Evolutionary conservation across 1,140 invertebrate genomes (phyloP).

Genomic region (Theocolax elegans): DNA sequence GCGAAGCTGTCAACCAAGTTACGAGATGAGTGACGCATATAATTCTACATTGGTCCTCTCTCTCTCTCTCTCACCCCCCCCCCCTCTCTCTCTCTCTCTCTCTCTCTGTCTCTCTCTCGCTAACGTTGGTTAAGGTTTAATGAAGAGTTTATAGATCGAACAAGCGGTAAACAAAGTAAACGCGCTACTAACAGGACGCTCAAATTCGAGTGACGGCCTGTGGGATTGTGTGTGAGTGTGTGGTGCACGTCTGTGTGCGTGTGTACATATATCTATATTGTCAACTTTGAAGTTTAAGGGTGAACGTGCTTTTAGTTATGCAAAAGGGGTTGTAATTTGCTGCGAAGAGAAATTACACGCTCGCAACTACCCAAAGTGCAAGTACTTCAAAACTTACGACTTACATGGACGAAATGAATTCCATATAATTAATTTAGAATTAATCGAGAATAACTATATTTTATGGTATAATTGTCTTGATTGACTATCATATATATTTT

Average conservation of each 20-base stretch:
- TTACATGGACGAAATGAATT: too few relatives aligned
- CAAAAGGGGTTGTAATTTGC: constrained; percentile 4
- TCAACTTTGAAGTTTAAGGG: background rate
- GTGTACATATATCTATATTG: too few relatives aligned
- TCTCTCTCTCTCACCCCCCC: too few relatives aligned
- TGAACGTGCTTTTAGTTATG: background rate
- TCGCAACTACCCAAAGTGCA: background rate
- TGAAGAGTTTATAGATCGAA: constrained; percentile 12
- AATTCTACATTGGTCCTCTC: background rate
- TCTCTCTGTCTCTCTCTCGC: background rate
- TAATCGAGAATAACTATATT: too few relatives aligned
- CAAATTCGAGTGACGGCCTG: background rate
- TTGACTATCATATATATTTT: too few relatives aligned
- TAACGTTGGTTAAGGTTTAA: constrained; percentile 8
- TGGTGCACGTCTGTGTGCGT: too few relatives aligned
- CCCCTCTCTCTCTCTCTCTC: background rate
- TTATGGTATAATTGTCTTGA: too few relatives aligned
- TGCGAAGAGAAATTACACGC: background rate
- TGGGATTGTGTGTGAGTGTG: too few relatives aligned
- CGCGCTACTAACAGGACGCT: background rate
- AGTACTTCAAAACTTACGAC: too few relatives aligned
- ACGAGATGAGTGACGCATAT: background rate
- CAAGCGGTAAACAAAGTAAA: constrained; percentile 5
- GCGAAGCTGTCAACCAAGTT: constrained; percentile 6
- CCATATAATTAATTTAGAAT: too few relatives aligned